Base-by-base conservation (phyloP, 2,888 invertebrate genomes). In the Trypoxylon attenuatum region DNA sequence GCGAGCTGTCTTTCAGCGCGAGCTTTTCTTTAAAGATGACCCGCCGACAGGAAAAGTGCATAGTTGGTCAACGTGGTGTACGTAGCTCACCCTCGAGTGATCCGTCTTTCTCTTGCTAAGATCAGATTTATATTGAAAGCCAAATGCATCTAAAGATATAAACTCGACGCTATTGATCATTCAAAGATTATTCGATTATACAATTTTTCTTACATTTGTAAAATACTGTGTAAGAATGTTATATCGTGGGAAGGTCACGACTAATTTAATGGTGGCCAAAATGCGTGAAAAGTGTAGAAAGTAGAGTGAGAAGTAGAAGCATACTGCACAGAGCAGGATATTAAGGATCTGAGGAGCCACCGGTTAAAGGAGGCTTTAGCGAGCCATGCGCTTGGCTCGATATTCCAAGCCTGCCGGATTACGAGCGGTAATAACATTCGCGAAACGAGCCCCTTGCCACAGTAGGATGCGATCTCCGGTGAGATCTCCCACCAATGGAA, bases 341-440 rank as follows among this genome's bases (percentile, higher is more conserved):
- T n/a, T n/a, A n/a, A n/a, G n/a, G n/a, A n/a, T n/a, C n/a, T n/a
- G n/a, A n/a, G 47, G 59, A 45, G 57, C 54, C 59, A 55, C n/a
- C 47, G 68, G 76, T 68, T 76, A 76, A 68, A 53, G 66, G 61
- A 56, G 73, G 68, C 68, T 76, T 73, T 73, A 68, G 68, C 66
- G 62, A 42, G 55, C 66, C 58, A 60, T 75, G 72, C 54, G 56
- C 51, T 57, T 53, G 41, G 59, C 51, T 69, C 64, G 76, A 76
- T 76, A 76, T 76, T 76, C 76, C 71, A 52, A 60, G 59, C 71
- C 61, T 73, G 57, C 66, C 53, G 73, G 76, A 76, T 76, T 76
- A 76, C 71, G 76, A 73, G 52, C 58, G 43, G 75, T 64, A 69
- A 73, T 76, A 76, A 76, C 75, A 76, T 76, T 76, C 66, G 57